Percentiles rank a stretch among this genome's conserved stretches.
These are phyloP conservation scores for Anthopleura sola DNA, from an alignment of 64 coral and sea anemone species.

Conservation along the genomic window DNA sequence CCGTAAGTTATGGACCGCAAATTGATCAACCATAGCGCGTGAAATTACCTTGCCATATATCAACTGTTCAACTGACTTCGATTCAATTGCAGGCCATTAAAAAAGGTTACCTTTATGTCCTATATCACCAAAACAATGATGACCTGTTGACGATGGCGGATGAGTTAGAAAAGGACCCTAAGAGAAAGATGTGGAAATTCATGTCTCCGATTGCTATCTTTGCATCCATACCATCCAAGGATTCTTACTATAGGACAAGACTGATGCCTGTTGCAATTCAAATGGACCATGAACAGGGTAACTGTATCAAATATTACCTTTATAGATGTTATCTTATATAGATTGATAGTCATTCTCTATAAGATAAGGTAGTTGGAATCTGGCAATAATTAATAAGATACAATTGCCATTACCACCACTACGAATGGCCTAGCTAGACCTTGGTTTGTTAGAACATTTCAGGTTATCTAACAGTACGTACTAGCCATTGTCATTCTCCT, in stretches of 20 bases:
- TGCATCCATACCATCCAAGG: slow-evolving; percentile 37
- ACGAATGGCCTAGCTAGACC: no score
- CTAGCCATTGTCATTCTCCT: no score
- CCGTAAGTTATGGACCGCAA: background rate
- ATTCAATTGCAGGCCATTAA: slow-evolving; percentile 24
- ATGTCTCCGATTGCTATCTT: slow-evolving; percentile 78
- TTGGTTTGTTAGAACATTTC: no score
- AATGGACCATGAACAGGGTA: slow-evolving; percentile 56
- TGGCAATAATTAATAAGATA: no score
- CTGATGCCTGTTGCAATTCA: slow-evolving; percentile 69
- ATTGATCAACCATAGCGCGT: background rate
- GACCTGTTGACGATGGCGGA: slow-evolving; percentile 55
- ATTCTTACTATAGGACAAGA: background rate
- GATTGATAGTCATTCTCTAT: no score
- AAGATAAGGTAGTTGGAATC: no score
- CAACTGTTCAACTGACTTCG: no score
- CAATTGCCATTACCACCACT: no score
- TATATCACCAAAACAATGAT: slow-evolving; percentile 43
- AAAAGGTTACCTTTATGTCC: slow-evolving; percentile 51
- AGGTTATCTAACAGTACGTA: no score
- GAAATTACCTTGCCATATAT: background rate
- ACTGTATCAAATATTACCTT: background rate
- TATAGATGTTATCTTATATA: no score
- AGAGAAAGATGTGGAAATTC: slow-evolving; percentile 74
- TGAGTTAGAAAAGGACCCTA: slow-evolving; percentile 12